Base-by-base conservation (phyloP, 2,113 vertebrate species). In the Donacobius atricapilla region DNA sequence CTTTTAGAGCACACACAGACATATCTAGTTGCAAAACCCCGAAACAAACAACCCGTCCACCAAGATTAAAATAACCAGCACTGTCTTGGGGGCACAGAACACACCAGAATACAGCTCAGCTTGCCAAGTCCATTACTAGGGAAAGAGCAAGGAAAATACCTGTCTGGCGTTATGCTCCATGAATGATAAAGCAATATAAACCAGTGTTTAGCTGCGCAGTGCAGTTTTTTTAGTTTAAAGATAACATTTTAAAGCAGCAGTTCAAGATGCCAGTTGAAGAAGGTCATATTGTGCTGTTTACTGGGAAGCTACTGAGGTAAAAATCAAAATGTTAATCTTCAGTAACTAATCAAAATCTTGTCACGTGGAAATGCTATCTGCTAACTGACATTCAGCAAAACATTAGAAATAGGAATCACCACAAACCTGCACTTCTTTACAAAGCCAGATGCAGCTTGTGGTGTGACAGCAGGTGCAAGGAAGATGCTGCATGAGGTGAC, bases 301-400 rank as follows among this genome's bases (percentile, higher is more conserved):
- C 79, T 37, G 44, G 47, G 64, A 93, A 90, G 88, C 3, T 53
- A 56, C 51, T 8, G 56, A 94, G 76, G 51, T 8, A 75, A 84
- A 91, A 86, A 94, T 53, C 63, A 66, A 90, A 94, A 75, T 8
- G 56, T 44, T 86, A 66, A 93, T 75, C 51, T 93, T 51, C 47
- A 77, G n/a, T 66, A 93, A 78, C 64, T 93, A n/a, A 93, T 64
- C 71, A 88, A 65, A 94, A 95, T 66, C 35, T 20, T n/a, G 76
- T 22, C 56, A 79, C 17, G 24, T 78, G 69, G 58, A 75, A 94
- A 45, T 35, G 24, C 4, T 81, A 90, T 51, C 71, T 88, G 75
- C 50, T 77, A 54, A 83, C 58, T 60, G 82, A 81, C 50, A 58
- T 12, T 86, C 71, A 81, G 85, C 60, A 89, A 63, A 80, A 83